A percentile compares a stretch with the other conserved stretches of the same genome.
These are phyloP conservation scores for Drosophila pseudoananassae DNA, from an alignment of 1,140 invertebrate species.

Conservation along the genomic window DNA sequence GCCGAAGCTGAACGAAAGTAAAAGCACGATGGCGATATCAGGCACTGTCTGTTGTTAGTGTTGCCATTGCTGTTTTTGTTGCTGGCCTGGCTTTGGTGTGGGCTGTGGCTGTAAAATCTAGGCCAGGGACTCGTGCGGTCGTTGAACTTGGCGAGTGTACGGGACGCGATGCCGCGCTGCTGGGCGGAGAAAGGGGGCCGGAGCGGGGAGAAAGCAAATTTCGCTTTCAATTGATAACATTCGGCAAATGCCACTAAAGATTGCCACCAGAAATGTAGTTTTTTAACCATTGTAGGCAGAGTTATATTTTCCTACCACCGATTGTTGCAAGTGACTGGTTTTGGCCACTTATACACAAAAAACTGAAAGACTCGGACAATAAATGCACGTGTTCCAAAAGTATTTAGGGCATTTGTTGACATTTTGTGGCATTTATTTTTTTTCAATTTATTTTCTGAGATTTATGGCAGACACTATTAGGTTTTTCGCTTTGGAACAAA, in stretches of 20 bases:
- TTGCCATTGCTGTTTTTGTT: constrained; percentile 1
- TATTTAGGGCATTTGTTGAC: constrained; percentile 74
- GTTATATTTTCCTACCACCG: constrained; percentile 1
- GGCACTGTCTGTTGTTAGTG: constrained; percentile 31
- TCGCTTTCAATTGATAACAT: constrained; percentile 61
- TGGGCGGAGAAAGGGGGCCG: neutral
- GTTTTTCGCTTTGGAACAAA: constrained; percentile 25
- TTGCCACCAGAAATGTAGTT: constrained; percentile 9
- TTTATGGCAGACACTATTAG: constrained; percentile 52
- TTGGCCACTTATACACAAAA: constrained; percentile 4
- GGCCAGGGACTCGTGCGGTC: constrained; percentile 80
- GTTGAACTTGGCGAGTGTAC: constrained; percentile 75
- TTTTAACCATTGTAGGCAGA: neutral
- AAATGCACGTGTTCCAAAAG: constrained; percentile 49
- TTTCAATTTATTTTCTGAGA: constrained; percentile 41
- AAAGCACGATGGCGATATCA: constrained; percentile 61
- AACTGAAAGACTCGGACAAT: neutral
- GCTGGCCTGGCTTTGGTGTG: constrained; percentile 7
- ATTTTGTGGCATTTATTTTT: constrained; percentile 60
- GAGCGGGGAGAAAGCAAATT: constrained; percentile 36
- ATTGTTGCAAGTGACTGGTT: constrained; percentile 37
- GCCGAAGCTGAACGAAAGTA: constrained; percentile 62
- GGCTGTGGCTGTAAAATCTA: constrained; percentile 65
- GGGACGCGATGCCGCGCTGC: constrained; percentile 8
- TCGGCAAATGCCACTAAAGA: constrained; percentile 24